These are phyloP conservation scores for Hoplodrina blanda DNA, from an alignment of 2,888 invertebrate species.

Conservation along the genomic window DNA sequence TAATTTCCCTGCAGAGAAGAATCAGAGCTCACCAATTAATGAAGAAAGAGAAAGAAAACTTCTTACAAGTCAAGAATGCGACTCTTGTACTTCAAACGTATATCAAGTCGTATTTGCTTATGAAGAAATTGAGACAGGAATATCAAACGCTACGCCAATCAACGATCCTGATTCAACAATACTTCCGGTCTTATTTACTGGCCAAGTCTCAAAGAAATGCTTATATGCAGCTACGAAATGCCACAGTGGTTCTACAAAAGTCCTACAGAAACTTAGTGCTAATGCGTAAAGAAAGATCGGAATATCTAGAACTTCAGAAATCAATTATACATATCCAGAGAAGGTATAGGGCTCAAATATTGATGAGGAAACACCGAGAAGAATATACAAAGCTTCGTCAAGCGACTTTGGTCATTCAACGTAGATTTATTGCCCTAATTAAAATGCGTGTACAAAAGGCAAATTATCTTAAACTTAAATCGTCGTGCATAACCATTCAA, in stretches of 20 bases:
- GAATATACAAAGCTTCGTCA: conserved; percentile 71
- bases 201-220: conserved; percentile 33
- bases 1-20: conserved; percentile 87
- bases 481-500: conserved; percentile 80
- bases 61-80: conserved; percentile 77
- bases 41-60: conserved; percentile 78
- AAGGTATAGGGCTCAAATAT: conserved; percentile 77
- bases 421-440: conserved; percentile 79
- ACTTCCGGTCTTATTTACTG: conserved; percentile 68
- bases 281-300: conserved; percentile 76
- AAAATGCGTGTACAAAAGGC: conserved; percentile 76
- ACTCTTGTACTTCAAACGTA: conserved; percentile 86
- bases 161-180: conserved; percentile 65
- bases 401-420: conserved; percentile 81
- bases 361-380: conserved; percentile 71
- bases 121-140: conserved; percentile 62
- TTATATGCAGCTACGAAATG: conserved; percentile 60
- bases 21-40: conserved; percentile 84
- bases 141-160: conserved; percentile 64
- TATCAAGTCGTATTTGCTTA: conserved; percentile 70
- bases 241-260: conserved; percentile 86
- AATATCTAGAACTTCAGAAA: conserved; percentile 64
- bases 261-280: conserved; percentile 80
- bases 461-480: conserved; percentile 71
- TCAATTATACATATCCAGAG: conserved; percentile 77